Percentiles rank a stretch among this genome's conserved stretches.
Evolutionary conservation across 2,797 vertebrate genomes (phyloP).

Genomic region (Pipistrellus pipistrellus): DNA sequence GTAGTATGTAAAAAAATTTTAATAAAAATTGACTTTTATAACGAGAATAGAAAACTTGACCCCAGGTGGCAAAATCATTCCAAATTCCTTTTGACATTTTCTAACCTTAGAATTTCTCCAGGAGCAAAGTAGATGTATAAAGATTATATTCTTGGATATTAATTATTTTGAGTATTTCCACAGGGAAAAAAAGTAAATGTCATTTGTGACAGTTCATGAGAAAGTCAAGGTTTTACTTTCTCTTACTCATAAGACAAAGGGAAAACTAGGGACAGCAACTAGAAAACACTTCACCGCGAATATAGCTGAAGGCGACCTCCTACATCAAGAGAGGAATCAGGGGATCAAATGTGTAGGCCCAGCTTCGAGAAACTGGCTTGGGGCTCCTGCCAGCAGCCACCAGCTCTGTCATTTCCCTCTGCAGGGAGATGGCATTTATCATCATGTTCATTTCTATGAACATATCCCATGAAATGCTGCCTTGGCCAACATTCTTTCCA

Average conservation of each 20-base stretch:
- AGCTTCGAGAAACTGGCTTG: accelerated
- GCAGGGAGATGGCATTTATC: background rate
- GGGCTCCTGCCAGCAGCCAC: accelerated
- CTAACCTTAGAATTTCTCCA: slow-evolving; percentile 81
- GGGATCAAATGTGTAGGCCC: accelerated
- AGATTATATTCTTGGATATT: slow-evolving; percentile 81
- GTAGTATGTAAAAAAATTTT: slow-evolving; percentile 37
- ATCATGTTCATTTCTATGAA: background rate
- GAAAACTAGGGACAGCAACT: background rate
- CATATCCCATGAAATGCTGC: background rate
- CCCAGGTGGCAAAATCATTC: slow-evolving; percentile 83
- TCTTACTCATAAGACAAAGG: background rate
- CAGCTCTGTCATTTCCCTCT: background rate
- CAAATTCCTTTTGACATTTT: slow-evolving; percentile 82
- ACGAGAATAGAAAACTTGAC: slow-evolving; percentile 80
- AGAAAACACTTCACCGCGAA: background rate
- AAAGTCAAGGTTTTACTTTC: slow-evolving; percentile 64
- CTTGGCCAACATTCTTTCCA: background rate
- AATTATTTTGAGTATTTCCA: slow-evolving; percentile 82
- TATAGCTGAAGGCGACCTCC: background rate
- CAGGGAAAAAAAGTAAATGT: slow-evolving; percentile 77
- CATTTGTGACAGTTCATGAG: slow-evolving; percentile 78
- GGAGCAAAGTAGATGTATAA: slow-evolving; percentile 71
- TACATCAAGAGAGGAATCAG: accelerated
- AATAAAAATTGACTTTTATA: slow-evolving; percentile 81